Conservation (phyloP, 1,140 invertebrate species). For the Drosophila yakuba region DNA sequence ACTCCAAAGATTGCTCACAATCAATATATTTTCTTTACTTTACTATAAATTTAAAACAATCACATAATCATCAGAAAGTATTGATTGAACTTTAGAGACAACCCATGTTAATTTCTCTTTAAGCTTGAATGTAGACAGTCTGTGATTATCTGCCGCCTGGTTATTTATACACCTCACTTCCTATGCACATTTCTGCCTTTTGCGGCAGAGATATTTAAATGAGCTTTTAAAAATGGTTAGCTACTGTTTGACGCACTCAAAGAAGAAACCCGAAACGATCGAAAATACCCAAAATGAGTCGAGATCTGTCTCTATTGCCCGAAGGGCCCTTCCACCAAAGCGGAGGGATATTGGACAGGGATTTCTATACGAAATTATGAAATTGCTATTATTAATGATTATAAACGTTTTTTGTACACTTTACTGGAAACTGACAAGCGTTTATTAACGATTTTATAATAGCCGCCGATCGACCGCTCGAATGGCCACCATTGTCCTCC, state of each 20-base stretch:
- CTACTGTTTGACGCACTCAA: conserved; percentile 79
- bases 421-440: conserved; percentile 78
- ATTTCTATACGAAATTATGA: conserved; percentile 74
- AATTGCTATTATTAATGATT: conserved; percentile 84
- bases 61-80: too few species aligned
- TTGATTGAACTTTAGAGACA: not conserved
- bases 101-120: conserved; percentile 1
- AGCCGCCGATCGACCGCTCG: conserved; percentile 70
- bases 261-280: not conserved
- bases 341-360: not conserved
- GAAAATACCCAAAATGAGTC: conserved; percentile 8
- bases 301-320: conserved; percentile 34
- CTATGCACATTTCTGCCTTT: conserved; percentile 5
- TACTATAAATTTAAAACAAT: too few species aligned
- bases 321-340: conserved; percentile 10
- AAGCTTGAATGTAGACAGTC: not conserved
- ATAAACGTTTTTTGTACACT: conserved; percentile 82
- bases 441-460: conserved; percentile 83
- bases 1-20: too few species aligned
- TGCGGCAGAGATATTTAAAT: conserved; percentile 54
- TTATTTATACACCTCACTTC: not conserved
- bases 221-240: conserved; percentile 75
- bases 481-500: conserved; percentile 65
- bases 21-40: too few species aligned
- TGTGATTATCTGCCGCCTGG: conserved; percentile 4